Base-by-base conservation (phyloP, 1,140 invertebrate species). In the Euura saliciscinereae region DNA sequence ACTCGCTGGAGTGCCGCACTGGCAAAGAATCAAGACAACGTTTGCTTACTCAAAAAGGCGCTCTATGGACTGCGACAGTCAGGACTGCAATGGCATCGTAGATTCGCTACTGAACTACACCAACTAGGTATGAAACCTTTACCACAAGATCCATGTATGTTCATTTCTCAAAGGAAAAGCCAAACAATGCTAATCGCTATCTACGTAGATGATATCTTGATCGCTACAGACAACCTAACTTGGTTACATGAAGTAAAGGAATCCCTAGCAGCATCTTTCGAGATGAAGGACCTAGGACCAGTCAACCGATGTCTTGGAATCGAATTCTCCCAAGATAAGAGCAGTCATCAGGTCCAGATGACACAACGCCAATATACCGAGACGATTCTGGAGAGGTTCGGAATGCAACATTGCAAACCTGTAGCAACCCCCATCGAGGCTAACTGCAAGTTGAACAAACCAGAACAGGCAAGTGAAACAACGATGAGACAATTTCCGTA, bases 391-490 rank as follows among this genome's bases (percentile, higher is more conserved):
- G 46, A 51, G 2, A 51, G 46, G 46, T 51, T 51, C 46, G 46
- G 46, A 51, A 51, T 51, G 46, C 43, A 73, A 65, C 43, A 76
- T 68, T 74, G 72, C 43, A 84, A 82, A 69, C 65, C 80, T 42
- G 71, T 69, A 4, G 6, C 43, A 43, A 83, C 78, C 45, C 80
- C 82, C n/a, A 73, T 76, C 44, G 73, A 80, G 45, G 10, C 70
- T 45, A 76, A 68, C 42, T 64, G 45, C 45, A 78, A 73, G 59
- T 71, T 77, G 28, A 64, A 68, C 28, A 69, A 74, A 65, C 44
- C 6, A 65, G 43, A 43, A 51, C 4, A 44, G 70, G 70, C 10
- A 51, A 71, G 65, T 72, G 68, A 64, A 71, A 28, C 3, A 65
- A 11, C 71, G 13, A 72, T 71, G 59, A 8, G 43, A 45, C 43